These are phyloP conservation scores for Ariopsis seemanni DNA, from an alignment of 2,113 vertebrate species.

Conservation along the genomic window DNA sequence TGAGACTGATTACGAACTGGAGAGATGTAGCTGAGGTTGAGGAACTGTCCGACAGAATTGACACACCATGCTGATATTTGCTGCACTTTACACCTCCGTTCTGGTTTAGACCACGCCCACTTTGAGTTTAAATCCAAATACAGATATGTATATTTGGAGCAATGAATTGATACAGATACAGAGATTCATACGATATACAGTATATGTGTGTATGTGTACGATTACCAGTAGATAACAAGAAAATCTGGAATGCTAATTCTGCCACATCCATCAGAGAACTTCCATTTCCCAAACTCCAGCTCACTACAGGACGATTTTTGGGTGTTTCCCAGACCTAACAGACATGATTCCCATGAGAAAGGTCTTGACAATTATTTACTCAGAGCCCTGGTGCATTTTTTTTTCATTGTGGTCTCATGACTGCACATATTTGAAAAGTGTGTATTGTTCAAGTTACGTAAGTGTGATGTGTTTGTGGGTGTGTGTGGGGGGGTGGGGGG, in stretches of 20 bases:
- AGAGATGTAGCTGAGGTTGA: background rate
- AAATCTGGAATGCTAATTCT: no score
- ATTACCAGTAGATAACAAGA: background rate
- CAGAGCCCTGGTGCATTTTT: background rate
- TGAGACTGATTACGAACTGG: background rate
- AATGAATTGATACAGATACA: background rate
- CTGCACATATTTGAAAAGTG: background rate
- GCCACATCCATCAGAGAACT: no score
- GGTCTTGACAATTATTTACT: background rate
- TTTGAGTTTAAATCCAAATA: background rate
- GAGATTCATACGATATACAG: background rate
- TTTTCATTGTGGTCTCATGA: background rate
- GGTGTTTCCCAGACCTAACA: no score
- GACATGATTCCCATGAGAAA: background rate
- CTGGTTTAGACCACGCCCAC: background rate
- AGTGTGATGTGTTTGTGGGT: background rate
- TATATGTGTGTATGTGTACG: background rate
- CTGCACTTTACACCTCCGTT: background rate
- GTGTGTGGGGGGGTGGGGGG: background rate
- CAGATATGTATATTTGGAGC: background rate
- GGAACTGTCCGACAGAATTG: background rate
- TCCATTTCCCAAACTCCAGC: background rate
- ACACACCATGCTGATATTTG: background rate
- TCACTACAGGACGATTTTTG: background rate
- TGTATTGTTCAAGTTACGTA: background rate